A percentile compares a stretch with the other conserved stretches of the same genome.
phyloP scores from a whole-genome alignment of 2,888 invertebrate species.

The Rotaria sp. region DNA sequence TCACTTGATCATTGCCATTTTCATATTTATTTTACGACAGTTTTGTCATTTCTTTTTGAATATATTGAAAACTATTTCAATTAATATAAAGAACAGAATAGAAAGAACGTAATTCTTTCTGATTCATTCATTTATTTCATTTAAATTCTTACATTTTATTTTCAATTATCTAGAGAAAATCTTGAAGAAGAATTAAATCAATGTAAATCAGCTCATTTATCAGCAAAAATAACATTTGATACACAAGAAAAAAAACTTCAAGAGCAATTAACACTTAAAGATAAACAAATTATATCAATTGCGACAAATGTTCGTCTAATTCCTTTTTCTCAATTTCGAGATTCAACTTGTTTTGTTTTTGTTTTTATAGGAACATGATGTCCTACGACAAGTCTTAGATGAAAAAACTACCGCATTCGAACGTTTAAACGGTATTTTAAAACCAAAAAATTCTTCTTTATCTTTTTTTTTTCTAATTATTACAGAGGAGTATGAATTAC shows the following conservation, averaged over 20 bases:
- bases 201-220: background rate
- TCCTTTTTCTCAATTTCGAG: background rate
- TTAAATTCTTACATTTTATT: background rate
- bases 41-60: too few species aligned
- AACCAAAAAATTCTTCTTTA: background rate
- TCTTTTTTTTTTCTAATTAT: background rate
- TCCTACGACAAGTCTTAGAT: slow-evolving; percentile 22
- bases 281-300: background rate
- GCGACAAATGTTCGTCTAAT: background rate
- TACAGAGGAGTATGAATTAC: background rate
- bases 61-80: too few species aligned
- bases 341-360: too few species aligned
- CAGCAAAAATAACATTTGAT: background rate
- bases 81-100: too few species aligned
- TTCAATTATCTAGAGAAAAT: background rate
- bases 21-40: too few species aligned
- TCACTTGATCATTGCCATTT: too few species aligned
- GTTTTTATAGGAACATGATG: background rate
- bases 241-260: background rate
- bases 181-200: slow-evolving; percentile 12
- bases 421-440: background rate
- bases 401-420: background rate
- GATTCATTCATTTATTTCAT: background rate
- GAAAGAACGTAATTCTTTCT: too few species aligned
- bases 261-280: background rate